Conservation (phyloP, 2,888 invertebrate species). For the Tryphoninae sp. region DNA sequence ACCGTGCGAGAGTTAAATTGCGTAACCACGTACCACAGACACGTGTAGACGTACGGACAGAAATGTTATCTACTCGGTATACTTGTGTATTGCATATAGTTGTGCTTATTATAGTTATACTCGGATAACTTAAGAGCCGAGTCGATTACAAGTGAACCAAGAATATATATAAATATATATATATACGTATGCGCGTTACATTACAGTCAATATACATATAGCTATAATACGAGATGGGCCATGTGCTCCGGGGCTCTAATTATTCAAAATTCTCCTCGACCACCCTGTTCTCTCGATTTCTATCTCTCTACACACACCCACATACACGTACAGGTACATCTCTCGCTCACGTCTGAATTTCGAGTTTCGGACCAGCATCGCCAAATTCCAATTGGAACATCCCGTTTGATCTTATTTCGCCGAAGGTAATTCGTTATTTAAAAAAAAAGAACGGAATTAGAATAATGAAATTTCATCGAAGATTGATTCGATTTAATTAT, state of each 20-base stretch:
- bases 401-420: too few species aligned
- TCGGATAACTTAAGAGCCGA: constrained; percentile 20
- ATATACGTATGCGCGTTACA: background rate
- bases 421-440: too few species aligned
- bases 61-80: constrained; percentile 20
- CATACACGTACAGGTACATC: background rate
- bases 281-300: constrained; percentile 50
- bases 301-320: constrained; percentile 10
- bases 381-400: background rate
- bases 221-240: constrained; percentile 36
- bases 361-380: background rate
- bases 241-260: constrained; percentile 57
- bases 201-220: background rate
- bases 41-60: background rate
- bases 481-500: too few species aligned
- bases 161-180: constrained; percentile 3
- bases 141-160: constrained; percentile 32
- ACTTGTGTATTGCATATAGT: background rate
- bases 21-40: constrained; percentile 35
- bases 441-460: background rate
- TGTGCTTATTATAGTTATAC: background rate
- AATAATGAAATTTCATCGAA: background rate
- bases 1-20: constrained; percentile 25
- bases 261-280: constrained; percentile 48
- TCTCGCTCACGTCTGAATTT: background rate